Conservation (phyloP, 2,888 invertebrate species). For the Strigamia transsilvanica region DNA sequence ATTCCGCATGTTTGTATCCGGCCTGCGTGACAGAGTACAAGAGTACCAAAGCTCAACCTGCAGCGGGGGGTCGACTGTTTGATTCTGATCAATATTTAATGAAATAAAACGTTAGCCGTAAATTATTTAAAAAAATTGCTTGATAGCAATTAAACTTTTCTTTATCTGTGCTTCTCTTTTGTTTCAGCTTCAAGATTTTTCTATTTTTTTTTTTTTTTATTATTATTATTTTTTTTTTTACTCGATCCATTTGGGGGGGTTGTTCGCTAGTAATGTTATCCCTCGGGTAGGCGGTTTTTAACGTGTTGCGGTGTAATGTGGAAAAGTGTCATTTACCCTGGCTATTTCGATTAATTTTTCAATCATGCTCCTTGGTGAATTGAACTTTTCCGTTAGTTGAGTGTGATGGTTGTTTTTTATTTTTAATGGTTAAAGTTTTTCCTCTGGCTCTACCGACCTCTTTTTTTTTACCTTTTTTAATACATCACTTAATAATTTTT, state of each 20-base stretch:
- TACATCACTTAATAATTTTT: conserved; percentile 12
- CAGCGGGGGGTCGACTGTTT: conserved; percentile 8
- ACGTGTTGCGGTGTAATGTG: conserved; percentile 28
- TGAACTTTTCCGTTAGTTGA: conserved; percentile 32
- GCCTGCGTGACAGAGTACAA: conserved; percentile 24
- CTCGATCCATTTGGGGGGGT: background rate
- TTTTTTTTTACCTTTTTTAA: background rate
- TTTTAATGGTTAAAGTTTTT: background rate
- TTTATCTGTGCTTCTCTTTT: too few species aligned
- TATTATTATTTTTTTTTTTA: background rate
- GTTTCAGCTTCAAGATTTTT: background rate
- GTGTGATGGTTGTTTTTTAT: background rate
- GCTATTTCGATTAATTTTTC: conserved; percentile 44
- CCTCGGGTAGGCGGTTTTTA: conserved; percentile 1
- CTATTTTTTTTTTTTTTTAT: background rate
- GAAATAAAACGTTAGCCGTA: conserved; percentile 43
- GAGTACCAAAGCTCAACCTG: conserved; percentile 14
- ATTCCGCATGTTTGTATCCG: conserved; percentile 36
- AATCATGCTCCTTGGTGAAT: conserved; percentile 42
- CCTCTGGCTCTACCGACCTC: background rate
- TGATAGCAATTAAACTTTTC: conserved; percentile 4
- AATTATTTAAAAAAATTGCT: conserved; percentile 6
- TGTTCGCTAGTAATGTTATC: conserved; percentile 19
- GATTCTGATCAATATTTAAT: conserved; percentile 46
- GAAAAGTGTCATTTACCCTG: conserved; percentile 33